Percentiles rank a stretch among this genome's conserved stretches.
phyloP scores from a whole-genome alignment of 2,797 vertebrate genomes.

The Crocodylus rhombifer region DNA sequence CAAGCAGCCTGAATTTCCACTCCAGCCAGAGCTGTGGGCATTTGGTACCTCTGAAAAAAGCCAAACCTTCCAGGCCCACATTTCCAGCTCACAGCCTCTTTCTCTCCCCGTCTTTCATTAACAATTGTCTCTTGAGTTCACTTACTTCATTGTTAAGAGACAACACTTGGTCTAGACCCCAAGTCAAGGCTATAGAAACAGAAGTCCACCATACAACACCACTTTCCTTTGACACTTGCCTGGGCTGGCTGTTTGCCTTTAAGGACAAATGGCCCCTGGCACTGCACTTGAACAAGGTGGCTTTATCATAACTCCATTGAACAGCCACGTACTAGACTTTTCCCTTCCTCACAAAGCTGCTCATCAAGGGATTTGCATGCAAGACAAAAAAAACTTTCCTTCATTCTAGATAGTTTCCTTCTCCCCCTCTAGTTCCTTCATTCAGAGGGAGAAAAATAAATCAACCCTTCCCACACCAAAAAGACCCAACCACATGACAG shows the following conservation, averaged over 20 bases:
- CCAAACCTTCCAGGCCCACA: neutral
- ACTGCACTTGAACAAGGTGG: neutral
- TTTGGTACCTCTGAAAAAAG: neutral
- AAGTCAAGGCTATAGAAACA: neutral
- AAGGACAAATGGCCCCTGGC: neutral
- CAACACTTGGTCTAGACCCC: neutral
- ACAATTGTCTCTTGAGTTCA: neutral
- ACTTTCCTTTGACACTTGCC: neutral
- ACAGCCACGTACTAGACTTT: neutral
- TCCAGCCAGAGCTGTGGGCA: neutral
- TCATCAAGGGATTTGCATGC: slow-evolving; percentile 8
- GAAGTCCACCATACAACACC: neutral
- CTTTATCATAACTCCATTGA: neutral
- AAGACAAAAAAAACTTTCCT: slow-evolving; percentile 1
- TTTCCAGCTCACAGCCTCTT: neutral
- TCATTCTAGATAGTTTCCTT: neutral
- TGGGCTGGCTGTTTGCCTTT: neutral
- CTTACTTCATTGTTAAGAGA: neutral
- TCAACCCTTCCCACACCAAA: neutral
- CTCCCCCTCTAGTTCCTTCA: neutral
- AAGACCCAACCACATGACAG: too few relatives aligned
- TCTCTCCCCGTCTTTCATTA: neutral
- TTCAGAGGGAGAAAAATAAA: neutral
- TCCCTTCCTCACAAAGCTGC: neutral
- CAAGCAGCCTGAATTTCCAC: neutral